phyloP scores from a whole-genome alignment of 1,140 invertebrate genomes.

The Rhynchophorus ferrugineus region DNA sequence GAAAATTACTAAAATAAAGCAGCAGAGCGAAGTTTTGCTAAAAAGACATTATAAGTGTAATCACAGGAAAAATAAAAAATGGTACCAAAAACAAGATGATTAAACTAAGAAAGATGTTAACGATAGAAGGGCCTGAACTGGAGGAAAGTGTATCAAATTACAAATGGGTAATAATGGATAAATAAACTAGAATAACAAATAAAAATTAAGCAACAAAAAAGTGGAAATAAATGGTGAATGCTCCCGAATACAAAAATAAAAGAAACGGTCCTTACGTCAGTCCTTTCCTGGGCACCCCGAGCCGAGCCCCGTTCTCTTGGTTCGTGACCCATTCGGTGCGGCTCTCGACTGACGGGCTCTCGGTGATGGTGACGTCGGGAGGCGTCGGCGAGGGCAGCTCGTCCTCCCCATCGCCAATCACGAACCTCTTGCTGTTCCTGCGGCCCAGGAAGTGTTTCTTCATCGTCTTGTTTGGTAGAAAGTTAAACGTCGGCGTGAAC shows the following conservation, averaged over 20 bases:
- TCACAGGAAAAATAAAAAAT: no score
- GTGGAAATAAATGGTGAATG: no score
- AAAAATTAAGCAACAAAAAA: background rate
- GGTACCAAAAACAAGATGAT: no score
- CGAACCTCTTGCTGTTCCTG: constrained; percentile 38
- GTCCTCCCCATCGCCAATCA: constrained; percentile 37
- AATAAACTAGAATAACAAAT: no score
- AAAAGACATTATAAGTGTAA: no score
- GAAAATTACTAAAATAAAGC: no score
- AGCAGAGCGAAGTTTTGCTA: no score
- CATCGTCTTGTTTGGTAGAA: constrained; percentile 12
- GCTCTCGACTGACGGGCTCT: constrained; percentile 19
- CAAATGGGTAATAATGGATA: no score
- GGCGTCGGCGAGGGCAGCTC: constrained; percentile 21
- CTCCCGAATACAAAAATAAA: no score
- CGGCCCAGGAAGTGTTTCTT: constrained; percentile 26
- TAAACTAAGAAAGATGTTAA: no score
- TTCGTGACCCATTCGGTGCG: constrained; percentile 11
- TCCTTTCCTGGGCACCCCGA: constrained; percentile 12
- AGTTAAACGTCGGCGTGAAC: constrained; percentile 13
- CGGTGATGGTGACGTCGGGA: constrained; percentile 27
- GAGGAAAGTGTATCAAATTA: no score
- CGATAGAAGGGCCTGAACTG: no score
- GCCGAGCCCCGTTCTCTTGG: constrained; percentile 7
- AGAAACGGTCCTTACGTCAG: constrained; percentile 29